phyloP scores from a whole-genome alignment of 2,113 vertebrate genomes.

The Elgaria multicarinata region DNA sequence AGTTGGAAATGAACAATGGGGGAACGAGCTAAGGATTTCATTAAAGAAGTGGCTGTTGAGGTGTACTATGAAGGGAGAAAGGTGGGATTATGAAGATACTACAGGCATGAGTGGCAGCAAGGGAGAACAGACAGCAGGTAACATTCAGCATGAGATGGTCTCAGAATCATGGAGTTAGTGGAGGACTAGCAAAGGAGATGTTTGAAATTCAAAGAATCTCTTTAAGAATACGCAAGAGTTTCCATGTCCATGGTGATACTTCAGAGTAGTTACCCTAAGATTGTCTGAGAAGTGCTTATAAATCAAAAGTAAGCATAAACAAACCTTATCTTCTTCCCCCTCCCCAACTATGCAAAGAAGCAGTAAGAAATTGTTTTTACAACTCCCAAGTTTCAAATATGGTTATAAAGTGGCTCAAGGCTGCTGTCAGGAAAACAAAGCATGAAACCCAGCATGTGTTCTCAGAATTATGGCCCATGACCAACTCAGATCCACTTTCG shows the following conservation, averaged over 20 bases:
- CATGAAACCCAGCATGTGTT: not conserved
- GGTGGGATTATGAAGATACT: not conserved
- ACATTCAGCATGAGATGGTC: not conserved
- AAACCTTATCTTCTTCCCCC: not conserved
- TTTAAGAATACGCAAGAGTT: not conserved
- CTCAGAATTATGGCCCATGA: not conserved
- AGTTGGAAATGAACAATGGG: not conserved
- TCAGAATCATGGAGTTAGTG: not conserved
- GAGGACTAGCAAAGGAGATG: not conserved
- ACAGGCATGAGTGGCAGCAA: not conserved
- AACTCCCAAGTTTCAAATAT: not conserved
- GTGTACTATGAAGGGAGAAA: not conserved
- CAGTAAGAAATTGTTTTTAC: not conserved
- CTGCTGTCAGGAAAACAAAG: not conserved
- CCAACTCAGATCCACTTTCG: not conserved
- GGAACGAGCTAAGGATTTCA: not conserved
- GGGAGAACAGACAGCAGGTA: not conserved
- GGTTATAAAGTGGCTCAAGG: not conserved
- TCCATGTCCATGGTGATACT: not conserved
- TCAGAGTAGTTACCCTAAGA: not conserved
- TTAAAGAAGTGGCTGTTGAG: not conserved
- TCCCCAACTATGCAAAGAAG: not conserved
- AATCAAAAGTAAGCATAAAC: not conserved
- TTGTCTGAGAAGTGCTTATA: not conserved
- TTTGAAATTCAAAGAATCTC: not conserved